Evolutionary conservation across 37 sponge, comb jelly and placozoan genomes (phyloP), one percentile per base, ranked within the genome.

Genomic region (Aplysina aerophoba): DNA sequence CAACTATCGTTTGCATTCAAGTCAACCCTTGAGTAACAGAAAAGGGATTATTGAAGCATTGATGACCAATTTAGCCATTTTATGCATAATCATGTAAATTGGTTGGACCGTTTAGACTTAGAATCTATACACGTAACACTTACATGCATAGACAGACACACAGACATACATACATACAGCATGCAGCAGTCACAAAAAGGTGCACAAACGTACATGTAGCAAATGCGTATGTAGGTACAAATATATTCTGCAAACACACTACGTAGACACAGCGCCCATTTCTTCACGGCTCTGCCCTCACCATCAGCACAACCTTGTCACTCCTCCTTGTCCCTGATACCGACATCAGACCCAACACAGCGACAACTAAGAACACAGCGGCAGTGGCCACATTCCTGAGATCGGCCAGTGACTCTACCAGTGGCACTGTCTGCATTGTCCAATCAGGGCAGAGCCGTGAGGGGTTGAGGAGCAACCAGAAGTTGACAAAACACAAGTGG

Each of bases 401-500:
- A 59, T 97, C 93, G 19, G 50, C 33, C 15, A 94, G 60, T 15
- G 89, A 72, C 16, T 88, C 73, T 17, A 94, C 88, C 14, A 94
- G 71, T 39, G 93, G 97, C 60, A 94, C 82, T 16, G 91, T 94
- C 35, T 90, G 91, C 89, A 94, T 94, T 8, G 93, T 92, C 97
- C 97, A 97, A 55, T 97, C 97, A 74, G 89, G 84, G 53, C 89
- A 92, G 58, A 97, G 89, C 14, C 24, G 31, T 2, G 89, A 90
- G 1, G 97, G 97, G 81, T 19, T 66, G 0, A 94, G 59, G 4
- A 94, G 85, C 30, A 97, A 87, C 90, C 91, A 84, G 0, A 69
- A 57, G 63, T 97, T 97, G 50, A 90, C 85, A 72, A 92, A 94
- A 28, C 83, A 75, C 30, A 97, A 85, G 82, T 97, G 73, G 31